Evolutionary conservation across 2,797 vertebrate species (phyloP), one percentile per base, ranked within the genome.

Genomic region (Benthosema pterotum): DNA sequence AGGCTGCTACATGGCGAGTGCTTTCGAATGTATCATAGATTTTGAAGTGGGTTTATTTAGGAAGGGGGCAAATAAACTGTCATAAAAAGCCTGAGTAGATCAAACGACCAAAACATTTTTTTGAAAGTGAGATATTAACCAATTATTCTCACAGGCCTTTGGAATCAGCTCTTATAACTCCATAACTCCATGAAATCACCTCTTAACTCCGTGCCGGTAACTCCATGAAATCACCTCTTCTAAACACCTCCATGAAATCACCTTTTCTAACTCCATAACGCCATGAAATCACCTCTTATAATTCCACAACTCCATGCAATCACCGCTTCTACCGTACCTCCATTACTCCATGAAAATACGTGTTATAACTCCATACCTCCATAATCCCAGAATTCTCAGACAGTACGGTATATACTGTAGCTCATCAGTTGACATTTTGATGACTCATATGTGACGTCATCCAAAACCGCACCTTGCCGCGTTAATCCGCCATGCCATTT

Each of bases 401-500:
- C 65, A 71, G 68, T 74, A 74, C 32, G 11, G 32, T 38, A 38
- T 11, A 25, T n/a, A n/a, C n/a, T 25, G 25, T 68, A 69, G 71
- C 78, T 67, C 61, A 13, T 52, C 61, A 16, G 71, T 63, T 90
- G 89, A 89, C 90, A 86, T 90, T 89, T 85, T n/a, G 5, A 74
- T 84, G 73, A 83, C 86, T 75, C 78, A 80, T 82, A 71, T 19
- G 14, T 86, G 85, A 89, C 74, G 77, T 88, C 85, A 79, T n/a
- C 54, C 49, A 63, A 65, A 72, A 32, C 72, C 67, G 46, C 70
- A 13, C 52, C 54, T 47, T 25, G 60, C 28, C 5, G 65, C 22
- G 47, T 66, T 87, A 85, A 90, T 88, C 84, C 86, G 72, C 49
- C 57, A 68, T 90, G 88, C 84, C 87, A 89, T 91, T 90, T 88